Evolutionary conservation across 2,888 invertebrate genomes (phyloP).

Genomic region (Nemurella pictetii): DNA sequence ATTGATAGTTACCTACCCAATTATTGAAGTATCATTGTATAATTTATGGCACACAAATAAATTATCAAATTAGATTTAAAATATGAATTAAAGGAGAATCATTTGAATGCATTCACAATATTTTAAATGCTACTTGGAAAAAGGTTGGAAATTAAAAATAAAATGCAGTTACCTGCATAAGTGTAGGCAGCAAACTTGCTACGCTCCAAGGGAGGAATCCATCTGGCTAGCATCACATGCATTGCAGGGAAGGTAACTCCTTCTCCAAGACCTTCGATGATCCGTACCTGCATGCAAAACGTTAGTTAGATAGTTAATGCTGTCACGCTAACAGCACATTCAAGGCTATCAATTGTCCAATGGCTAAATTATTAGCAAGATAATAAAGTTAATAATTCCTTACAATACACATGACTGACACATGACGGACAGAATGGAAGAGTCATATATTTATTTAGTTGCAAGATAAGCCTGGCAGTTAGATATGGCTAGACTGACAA

Average conservation of each 20-base stretch:
- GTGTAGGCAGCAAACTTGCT: constrained; percentile 87
- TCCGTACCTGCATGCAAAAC: constrained; percentile 50
- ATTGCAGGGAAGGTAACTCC: constrained; percentile 92
- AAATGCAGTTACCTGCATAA: constrained; percentile 67
- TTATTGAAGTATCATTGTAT: no score
- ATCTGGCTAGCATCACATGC: constrained; percentile 89
- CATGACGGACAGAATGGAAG: no score
- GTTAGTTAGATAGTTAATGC: not conserved
- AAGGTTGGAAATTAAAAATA: not conserved
- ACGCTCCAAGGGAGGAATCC: constrained; percentile 91
- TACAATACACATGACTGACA: no score
- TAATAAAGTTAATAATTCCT: no score
- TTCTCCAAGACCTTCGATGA: constrained; percentile 84
- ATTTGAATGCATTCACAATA: no score
- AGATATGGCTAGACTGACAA: no score
- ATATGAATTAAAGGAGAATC: no score
- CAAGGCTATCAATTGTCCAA: not conserved
- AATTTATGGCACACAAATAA: no score
- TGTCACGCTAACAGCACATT: not conserved
- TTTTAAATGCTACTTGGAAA: constrained; percentile 3
- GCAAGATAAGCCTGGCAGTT: no score
- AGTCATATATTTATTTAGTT: no score
- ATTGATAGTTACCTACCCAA: no score
- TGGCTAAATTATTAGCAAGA: not conserved
- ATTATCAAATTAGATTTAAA: no score